These are phyloP conservation scores for Aeoliscus strigatus DNA, from an alignment of 2,797 vertebrate species.

Conservation along the genomic window DNA sequence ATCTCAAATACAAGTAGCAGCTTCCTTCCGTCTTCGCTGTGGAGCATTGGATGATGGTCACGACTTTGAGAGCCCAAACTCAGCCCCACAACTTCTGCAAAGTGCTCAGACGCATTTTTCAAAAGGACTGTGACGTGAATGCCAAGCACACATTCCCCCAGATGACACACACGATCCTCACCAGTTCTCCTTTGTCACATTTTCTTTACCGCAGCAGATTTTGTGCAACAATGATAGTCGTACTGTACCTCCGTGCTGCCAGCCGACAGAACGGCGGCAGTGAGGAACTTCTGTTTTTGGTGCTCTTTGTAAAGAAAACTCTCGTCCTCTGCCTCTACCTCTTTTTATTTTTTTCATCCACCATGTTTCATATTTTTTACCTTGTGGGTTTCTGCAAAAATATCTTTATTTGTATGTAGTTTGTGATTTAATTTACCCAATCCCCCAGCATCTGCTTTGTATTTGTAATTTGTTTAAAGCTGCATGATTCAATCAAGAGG, in stretches of 20 bases:
- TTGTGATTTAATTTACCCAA: no score
- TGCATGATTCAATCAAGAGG: no score
- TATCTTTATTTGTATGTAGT: no score
- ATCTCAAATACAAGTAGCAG: constrained; percentile 34
- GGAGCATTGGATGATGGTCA: constrained; percentile 65
- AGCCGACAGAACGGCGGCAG: constrained; percentile 44
- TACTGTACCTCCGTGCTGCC: constrained; percentile 29
- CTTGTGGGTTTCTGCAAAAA: no score
- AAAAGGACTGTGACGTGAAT: constrained; percentile 68
- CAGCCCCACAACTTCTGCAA: constrained; percentile 53
- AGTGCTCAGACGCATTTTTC: constrained; percentile 76
- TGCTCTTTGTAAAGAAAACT: constrained; percentile 31
- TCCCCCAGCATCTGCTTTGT: no score
- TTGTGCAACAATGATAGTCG: no score
- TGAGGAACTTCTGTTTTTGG: constrained; percentile 35
- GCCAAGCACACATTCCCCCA: constrained; percentile 59
- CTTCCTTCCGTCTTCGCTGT: constrained; percentile 36
- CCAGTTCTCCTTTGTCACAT: constrained; percentile 48
- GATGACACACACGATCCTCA: constrained; percentile 45
- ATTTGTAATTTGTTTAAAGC: no score
- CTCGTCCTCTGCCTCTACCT: no score
- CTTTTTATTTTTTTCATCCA: no score
- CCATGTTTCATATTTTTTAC: no score
- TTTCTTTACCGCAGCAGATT: constrained; percentile 30
- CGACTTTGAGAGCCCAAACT: constrained; percentile 63